Evolutionary conservation across 2,888 invertebrate species (phyloP).

Genomic region (Gari tellinella): DNA sequence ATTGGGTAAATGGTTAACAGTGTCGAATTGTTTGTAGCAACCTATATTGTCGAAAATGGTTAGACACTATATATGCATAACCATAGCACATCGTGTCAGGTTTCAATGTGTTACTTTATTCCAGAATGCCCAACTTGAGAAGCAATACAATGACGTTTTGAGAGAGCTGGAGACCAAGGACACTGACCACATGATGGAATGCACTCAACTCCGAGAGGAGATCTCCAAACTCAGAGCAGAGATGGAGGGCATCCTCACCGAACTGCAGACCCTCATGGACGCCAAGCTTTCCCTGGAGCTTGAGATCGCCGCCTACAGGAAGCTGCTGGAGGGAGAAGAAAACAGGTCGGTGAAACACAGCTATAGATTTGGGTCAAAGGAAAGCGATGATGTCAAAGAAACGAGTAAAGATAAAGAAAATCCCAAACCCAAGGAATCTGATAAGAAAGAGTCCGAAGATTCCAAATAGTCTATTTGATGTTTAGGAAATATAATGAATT

Average conservation of each 20-base stretch:
- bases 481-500: no score
- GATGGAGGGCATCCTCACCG: conserved; percentile 83
- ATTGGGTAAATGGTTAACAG: no score
- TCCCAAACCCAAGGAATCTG: no score
- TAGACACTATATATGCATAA: no score
- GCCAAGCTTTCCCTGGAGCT: conserved; percentile 86
- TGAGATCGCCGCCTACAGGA: conserved; percentile 86
- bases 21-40: no score
- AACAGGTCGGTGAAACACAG: conserved; percentile 81
- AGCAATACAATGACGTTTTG: conserved; percentile 85
- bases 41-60: no score
- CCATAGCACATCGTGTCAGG: no score
- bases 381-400: no score
- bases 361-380: no score
- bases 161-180: conserved; percentile 85
- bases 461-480: no score
- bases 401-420: conserved; percentile 1
- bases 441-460: no score
- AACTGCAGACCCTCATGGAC: conserved; percentile 85
- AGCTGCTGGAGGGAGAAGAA: conserved; percentile 86
- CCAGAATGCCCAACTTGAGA: conserved; percentile 85
- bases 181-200: conserved; percentile 84
- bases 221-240: conserved; percentile 81
- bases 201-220: conserved; percentile 79
- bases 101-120: conserved; percentile 26